phyloP scores from a whole-genome alignment of 2,797 vertebrate species.

The Pyrocephalus nanus region DNA sequence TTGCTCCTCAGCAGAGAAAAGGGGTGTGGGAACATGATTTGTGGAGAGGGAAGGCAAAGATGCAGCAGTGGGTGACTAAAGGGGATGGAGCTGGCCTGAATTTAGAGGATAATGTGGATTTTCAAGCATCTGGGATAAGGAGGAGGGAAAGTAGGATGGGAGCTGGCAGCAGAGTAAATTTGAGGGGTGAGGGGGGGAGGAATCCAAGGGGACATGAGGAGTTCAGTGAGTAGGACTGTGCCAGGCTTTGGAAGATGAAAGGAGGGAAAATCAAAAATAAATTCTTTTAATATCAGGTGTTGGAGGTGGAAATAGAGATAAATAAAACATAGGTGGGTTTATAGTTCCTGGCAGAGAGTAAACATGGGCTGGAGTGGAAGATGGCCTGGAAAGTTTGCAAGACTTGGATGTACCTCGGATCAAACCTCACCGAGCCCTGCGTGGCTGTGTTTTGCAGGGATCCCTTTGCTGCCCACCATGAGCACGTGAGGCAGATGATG shows the following conservation, averaged over 20 bases:
- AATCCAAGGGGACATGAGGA: neutral
- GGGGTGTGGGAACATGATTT: neutral
- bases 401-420: neutral
- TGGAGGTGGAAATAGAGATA: neutral
- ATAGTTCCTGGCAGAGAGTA: neutral
- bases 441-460: constrained; percentile 75
- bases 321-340: neutral
- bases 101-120: neutral
- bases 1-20: neutral
- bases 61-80: neutral
- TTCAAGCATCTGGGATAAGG: neutral
- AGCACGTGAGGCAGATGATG: constrained; percentile 86
- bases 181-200: neutral
- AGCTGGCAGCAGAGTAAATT: neutral
- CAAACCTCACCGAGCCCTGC: rapidly evolving
- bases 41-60: neutral
- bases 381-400: neutral
- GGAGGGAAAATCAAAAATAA: rapidly evolving
- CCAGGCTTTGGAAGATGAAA: neutral
- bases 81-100: neutral
- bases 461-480: constrained; percentile 84
- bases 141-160: neutral
- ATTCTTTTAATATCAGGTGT: neutral
- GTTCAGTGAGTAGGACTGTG: neutral
- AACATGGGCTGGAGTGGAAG: neutral